Evolutionary conservation across 2,888 invertebrate species (phyloP).

Genomic region (Sylvicola cinctus): DNA sequence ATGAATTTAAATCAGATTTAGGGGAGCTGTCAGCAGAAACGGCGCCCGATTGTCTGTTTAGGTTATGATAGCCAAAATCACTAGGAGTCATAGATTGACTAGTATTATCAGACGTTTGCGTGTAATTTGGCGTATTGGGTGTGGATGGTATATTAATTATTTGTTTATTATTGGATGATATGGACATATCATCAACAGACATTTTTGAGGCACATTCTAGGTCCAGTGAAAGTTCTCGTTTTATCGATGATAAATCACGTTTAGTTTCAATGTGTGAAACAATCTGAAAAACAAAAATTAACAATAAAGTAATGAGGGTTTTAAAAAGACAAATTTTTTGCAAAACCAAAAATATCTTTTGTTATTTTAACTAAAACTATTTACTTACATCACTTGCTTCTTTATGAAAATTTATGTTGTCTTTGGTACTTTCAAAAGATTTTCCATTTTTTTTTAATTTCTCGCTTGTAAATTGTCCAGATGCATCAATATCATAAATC

Average conservation of each 20-base stretch:
- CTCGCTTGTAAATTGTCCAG: not conserved
- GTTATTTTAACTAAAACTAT: slow-evolving; percentile 16
- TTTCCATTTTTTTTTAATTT: not conserved
- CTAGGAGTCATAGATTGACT: slow-evolving; percentile 27
- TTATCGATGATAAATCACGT: slow-evolving; percentile 22
- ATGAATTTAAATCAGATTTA: slow-evolving; percentile 15
- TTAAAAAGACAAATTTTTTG: no score
- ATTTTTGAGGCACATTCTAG: slow-evolving; percentile 15
- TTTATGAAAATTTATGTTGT: not conserved
- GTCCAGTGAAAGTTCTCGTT: slow-evolving; percentile 23
- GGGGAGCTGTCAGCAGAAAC: slow-evolving; percentile 24
- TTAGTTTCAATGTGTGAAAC: no score
- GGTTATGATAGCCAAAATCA: slow-evolving; percentile 25
- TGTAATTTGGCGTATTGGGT: slow-evolving; percentile 14
- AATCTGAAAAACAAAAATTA: no score
- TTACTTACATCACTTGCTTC: slow-evolving; percentile 4
- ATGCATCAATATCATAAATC: slow-evolving; percentile 22
- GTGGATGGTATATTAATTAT: slow-evolving; percentile 17
- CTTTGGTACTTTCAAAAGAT: not conserved
- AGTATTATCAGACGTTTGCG: slow-evolving; percentile 22
- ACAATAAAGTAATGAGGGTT: no score
- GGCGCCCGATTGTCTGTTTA: slow-evolving; percentile 23
- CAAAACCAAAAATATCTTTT: no score
- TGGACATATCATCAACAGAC: slow-evolving; percentile 11
- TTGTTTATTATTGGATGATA: slow-evolving; percentile 8